Percentiles rank a stretch among this genome's conserved stretches.
Conservation (phyloP, 2,888 invertebrate genomes). For the Maniola hyperantus region DNA sequence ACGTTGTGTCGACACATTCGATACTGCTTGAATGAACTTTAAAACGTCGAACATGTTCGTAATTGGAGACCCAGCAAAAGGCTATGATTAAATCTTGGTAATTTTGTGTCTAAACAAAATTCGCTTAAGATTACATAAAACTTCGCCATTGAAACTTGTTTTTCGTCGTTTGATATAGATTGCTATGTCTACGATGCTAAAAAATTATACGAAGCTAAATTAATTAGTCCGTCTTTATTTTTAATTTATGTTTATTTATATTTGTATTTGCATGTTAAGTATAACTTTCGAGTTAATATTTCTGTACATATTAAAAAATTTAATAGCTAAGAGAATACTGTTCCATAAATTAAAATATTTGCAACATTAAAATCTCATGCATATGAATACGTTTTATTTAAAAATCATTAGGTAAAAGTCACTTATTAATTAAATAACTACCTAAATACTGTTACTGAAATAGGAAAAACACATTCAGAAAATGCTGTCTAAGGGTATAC, state of each 20-base stretch:
- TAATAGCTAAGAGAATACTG: neutral
- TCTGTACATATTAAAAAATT: slow-evolving; percentile 15
- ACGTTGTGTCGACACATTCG: neutral
- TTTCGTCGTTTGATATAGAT: slow-evolving; percentile 9
- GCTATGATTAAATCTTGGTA: slow-evolving; percentile 64
- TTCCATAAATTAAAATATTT: slow-evolving; percentile 13
- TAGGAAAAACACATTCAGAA: too few species aligned
- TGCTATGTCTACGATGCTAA: slow-evolving; percentile 23
- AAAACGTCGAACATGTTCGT: neutral
- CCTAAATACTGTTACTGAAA: too few species aligned
- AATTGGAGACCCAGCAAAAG: neutral
- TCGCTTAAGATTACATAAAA: slow-evolving; percentile 66
- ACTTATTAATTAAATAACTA: too few species aligned
- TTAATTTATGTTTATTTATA: slow-evolving; percentile 15
- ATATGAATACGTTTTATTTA: neutral
- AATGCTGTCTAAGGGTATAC: too few species aligned
- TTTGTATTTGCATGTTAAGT: slow-evolving; percentile 1
- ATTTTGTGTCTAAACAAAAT: slow-evolving; percentile 78
- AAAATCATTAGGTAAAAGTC: neutral
- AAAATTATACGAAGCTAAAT: slow-evolving; percentile 17
- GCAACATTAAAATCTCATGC: slow-evolving; percentile 12
- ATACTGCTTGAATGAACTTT: neutral
- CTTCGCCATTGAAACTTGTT: slow-evolving; percentile 7
- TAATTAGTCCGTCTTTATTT: neutral
- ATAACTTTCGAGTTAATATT: neutral